These are phyloP conservation scores for Microcebus murinus DNA, from an alignment of 2,113 vertebrate species.

Conservation along the genomic window DNA sequence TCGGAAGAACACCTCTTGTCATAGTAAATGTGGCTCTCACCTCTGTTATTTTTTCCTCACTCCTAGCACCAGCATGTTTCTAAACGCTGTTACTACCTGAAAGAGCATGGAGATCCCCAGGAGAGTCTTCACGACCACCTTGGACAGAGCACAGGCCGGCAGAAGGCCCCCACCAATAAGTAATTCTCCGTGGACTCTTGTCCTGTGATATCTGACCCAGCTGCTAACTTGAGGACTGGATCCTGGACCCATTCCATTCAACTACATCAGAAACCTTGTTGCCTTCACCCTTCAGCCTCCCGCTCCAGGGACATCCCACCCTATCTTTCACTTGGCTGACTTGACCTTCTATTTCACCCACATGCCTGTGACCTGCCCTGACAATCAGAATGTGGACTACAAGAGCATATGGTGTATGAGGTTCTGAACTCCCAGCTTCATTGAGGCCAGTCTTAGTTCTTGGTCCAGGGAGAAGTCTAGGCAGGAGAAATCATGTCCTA, in stretches of 20 bases:
- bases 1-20: background rate
- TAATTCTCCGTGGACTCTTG: constrained; percentile 62
- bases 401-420: constrained; percentile 29
- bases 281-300: constrained; percentile 51
- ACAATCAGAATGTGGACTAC: constrained; percentile 52
- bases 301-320: background rate
- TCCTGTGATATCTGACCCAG: constrained; percentile 51
- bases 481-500: constrained; percentile 72
- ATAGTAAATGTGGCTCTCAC: constrained; percentile 55
- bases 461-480: constrained; percentile 59
- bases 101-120: constrained; percentile 75
- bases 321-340: constrained; percentile 21
- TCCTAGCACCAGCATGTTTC: constrained; percentile 71
- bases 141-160: constrained; percentile 64
- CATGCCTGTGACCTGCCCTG: constrained; percentile 65
- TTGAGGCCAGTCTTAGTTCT: constrained; percentile 38
- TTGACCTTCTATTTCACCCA: constrained; percentile 63
- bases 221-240: constrained; percentile 71
- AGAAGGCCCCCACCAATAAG: constrained; percentile 54
- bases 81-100: constrained; percentile 79
- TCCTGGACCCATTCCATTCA: constrained; percentile 71
- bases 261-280: constrained; percentile 59
- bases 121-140: constrained; percentile 68
- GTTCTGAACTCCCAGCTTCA: constrained; percentile 40
- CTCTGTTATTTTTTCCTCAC: constrained; percentile 24